Evolutionary conservation across 2,888 invertebrate genomes (phyloP).

Genomic region (Thumatha senex): DNA sequence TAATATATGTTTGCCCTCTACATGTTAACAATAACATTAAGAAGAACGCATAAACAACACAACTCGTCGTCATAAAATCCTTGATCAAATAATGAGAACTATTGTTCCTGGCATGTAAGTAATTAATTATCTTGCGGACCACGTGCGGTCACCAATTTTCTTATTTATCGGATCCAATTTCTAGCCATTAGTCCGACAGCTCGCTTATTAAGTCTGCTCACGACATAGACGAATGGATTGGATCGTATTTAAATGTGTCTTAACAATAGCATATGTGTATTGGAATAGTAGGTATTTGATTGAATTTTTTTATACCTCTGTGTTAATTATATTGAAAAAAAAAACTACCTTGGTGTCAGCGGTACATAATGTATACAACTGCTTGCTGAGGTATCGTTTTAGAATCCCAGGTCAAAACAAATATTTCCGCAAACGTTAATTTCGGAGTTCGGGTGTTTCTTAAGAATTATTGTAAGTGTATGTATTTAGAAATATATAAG

Average conservation of each 20-base stretch:
- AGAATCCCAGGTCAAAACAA: too few relatives aligned
- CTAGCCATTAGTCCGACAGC: slow-evolving; percentile 58
- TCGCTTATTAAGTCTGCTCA: slow-evolving; percentile 56
- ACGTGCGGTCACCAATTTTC: slow-evolving; percentile 66
- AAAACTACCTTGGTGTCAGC: too few relatives aligned
- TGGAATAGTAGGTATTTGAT: slow-evolving; percentile 1
- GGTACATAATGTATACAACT: too few relatives aligned
- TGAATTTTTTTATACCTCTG: slow-evolving; percentile 1
- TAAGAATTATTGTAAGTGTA: too few relatives aligned
- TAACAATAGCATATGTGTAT: slow-evolving; percentile 10
- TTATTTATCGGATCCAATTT: slow-evolving; percentile 72
- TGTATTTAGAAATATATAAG: too few relatives aligned
- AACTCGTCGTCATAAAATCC: slow-evolving; percentile 36
- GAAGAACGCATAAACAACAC: slow-evolving; percentile 1
- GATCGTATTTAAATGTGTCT: slow-evolving; percentile 43
- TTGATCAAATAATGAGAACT: slow-evolving; percentile 40
- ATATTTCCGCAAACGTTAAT: too few relatives aligned
- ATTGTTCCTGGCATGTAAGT: slow-evolving; percentile 34
- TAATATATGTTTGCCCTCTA: background rate
- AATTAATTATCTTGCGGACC: slow-evolving; percentile 64
- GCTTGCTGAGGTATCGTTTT: too few relatives aligned
- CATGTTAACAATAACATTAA: background rate
- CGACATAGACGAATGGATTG: slow-evolving; percentile 52
- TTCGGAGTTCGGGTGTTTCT: too few relatives aligned
- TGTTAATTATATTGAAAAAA: background rate